phyloP scores from a whole-genome alignment of 2,888 invertebrate genomes.

The Microplitis deprimator region DNA sequence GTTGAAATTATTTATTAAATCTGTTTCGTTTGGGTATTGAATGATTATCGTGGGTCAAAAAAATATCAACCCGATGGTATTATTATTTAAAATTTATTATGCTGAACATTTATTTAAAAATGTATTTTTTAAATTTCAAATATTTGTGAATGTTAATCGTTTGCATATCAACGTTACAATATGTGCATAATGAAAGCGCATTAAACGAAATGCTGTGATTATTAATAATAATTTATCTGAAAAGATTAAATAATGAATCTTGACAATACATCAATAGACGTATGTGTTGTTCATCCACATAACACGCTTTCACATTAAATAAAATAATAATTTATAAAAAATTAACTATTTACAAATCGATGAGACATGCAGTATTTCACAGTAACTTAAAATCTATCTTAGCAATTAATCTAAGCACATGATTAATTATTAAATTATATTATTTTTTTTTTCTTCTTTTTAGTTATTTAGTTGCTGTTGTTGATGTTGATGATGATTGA shows the following conservation, averaged over 20 bases:
- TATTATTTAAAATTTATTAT: not conserved
- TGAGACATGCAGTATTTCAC: slow-evolving; percentile 64
- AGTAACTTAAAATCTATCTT: slow-evolving; percentile 50
- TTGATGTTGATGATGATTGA: slow-evolving; percentile 45
- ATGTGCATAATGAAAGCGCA: slow-evolving; percentile 34
- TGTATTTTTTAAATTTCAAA: not conserved
- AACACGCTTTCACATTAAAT: slow-evolving; percentile 45
- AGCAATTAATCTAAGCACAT: slow-evolving; percentile 50
- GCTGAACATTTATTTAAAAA: not conserved
- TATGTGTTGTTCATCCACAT: slow-evolving; percentile 25
- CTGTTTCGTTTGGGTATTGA: not conserved
- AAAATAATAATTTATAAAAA: slow-evolving; percentile 69
- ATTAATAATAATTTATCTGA: slow-evolving; percentile 3
- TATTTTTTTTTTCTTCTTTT: slow-evolving; percentile 28
- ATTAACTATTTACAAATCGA: slow-evolving; percentile 70
- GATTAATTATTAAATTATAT: slow-evolving; percentile 40
- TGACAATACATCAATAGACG: slow-evolving; percentile 19
- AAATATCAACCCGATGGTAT: not conserved
- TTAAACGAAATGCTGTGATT: not conserved
- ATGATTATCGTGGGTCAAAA: not conserved
- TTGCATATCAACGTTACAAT: slow-evolving; percentile 27
- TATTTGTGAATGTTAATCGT: slow-evolving; percentile 11
- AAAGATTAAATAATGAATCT: slow-evolving; percentile 10
- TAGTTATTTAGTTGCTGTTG: slow-evolving; percentile 27
- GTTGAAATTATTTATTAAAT: not conserved